Conservation (phyloP, 2,888 invertebrate genomes). For the Tribolium freemani region DNA sequence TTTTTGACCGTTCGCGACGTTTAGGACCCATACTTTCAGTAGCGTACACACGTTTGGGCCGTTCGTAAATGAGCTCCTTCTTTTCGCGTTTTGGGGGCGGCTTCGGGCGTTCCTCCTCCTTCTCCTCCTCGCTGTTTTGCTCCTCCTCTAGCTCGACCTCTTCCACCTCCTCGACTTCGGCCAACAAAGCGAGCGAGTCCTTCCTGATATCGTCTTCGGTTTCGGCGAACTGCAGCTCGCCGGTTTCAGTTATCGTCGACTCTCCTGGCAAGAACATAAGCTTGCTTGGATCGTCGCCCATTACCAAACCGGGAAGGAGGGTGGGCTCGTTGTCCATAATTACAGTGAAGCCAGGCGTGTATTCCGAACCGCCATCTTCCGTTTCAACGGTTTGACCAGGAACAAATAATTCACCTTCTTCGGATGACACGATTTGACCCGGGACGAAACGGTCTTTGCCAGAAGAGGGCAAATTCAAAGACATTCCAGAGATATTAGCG, state of each 20-base stretch:
- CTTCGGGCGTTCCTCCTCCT: constrained; percentile 52
- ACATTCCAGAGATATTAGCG: constrained; percentile 76
- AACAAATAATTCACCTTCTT: constrained; percentile 70
- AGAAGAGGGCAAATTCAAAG: constrained; percentile 67
- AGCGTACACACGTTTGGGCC: constrained; percentile 61
- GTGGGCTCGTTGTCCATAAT: constrained; percentile 84
- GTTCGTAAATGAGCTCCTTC: constrained; percentile 63
- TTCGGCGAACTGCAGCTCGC: constrained; percentile 65
- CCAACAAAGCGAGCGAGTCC: constrained; percentile 43
- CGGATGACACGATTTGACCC: constrained; percentile 79
- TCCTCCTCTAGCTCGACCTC: constrained; percentile 58
- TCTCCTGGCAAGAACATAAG: constrained; percentile 67
- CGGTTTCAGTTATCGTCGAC: constrained; percentile 64
- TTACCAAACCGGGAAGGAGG: constrained; percentile 85
- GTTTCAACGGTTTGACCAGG: constrained; percentile 83
- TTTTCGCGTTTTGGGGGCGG: constrained; percentile 55
- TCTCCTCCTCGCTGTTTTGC: constrained; percentile 54
- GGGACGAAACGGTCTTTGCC: constrained; percentile 80
- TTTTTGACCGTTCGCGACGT: constrained; percentile 62
- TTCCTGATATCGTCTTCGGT: constrained; percentile 68
- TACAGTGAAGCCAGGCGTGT: constrained; percentile 84
- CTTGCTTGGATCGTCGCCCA: constrained; percentile 72
- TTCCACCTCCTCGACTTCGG: constrained; percentile 56
- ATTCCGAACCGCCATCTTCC: constrained; percentile 79
- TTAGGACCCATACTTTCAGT: constrained; percentile 63